Conservation (phyloP, 2,888 invertebrate genomes). For the Nemoura dubitans region DNA sequence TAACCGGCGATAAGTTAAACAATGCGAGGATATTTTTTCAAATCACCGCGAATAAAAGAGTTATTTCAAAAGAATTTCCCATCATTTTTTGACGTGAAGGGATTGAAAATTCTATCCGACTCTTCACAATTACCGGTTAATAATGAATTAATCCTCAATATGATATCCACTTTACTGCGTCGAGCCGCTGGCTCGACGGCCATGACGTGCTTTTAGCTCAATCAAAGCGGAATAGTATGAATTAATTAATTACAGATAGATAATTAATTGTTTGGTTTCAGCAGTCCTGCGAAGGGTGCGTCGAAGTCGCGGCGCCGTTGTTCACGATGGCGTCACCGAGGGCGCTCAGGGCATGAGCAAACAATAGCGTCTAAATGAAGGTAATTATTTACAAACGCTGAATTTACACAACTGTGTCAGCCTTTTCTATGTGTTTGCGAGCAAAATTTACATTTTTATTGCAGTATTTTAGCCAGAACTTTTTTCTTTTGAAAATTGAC, state of each 20-base stretch:
- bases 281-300: not conserved
- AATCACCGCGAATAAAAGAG: not conserved
- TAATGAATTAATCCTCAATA: not conserved
- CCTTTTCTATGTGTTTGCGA: not conserved
- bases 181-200: not conserved
- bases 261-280: constrained; percentile 14
- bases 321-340: not conserved
- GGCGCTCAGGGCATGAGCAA: constrained; percentile 27
- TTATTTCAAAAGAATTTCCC: not conserved
- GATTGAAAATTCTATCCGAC: not conserved
- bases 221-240: not conserved
- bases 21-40: not conserved
- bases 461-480: not conserved
- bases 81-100: not conserved
- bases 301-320: not conserved
- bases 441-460: not conserved
- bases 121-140: not conserved
- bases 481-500: not conserved
- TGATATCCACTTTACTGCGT: not conserved
- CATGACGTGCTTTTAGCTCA: not conserved
- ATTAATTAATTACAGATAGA: constrained; percentile 16
- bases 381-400: constrained; percentile 26
- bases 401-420: not conserved
- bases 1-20: not conserved
- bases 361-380: constrained; percentile 36